Base-by-base conservation (phyloP, 1,140 invertebrate genomes). In the Plectrocnemia conspersa region DNA sequence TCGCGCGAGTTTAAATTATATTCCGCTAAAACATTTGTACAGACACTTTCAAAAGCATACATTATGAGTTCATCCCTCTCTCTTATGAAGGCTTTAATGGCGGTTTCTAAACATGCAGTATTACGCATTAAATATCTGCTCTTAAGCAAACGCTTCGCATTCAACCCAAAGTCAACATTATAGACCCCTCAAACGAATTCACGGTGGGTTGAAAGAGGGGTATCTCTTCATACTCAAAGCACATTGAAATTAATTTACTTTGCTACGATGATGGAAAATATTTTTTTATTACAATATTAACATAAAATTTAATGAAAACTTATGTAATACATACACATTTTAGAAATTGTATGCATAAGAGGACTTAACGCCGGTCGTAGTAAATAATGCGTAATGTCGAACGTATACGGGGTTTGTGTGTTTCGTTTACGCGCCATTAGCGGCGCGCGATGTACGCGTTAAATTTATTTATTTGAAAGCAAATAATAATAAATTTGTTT, bases 361-460 rank as follows among this genome's bases (percentile, higher is more conserved):
- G n/a, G 18, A 23, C 40, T 23, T 23, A 22, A 48, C 47, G 32
- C 32, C n/a, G 47, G 11, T 33, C 32, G 47, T 50, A 50, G 47
- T 35, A 50, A 50, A 50, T 50, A 50, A 38, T 50, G 47, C 47
- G 47, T 50, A 38, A 33, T n/a, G 13, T 35, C 16, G 46, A 25
- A 9, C 22, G 33, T 50, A 16, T 50, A 38, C 33, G 19, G 18
- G 3, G 6, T 7, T 16, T 38, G 18, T 4, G 18, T 16, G 18
- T 38, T 38, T 38, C 18, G 18, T 38, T 38, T 15, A 7, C 21
- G 21, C 11, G 3, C 1, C 47, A 50, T 19, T 24, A 23, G 47
- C 33, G 47, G 11, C 35, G 9, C 24, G 42, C 22, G 2, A 13
- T 35, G n/a, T 35, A n/a, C n/a, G n/a, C n/a, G n/a, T n/a, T n/a